Conservation (phyloP, 2,888 invertebrate species). For the Melinaea menophilus region DNA sequence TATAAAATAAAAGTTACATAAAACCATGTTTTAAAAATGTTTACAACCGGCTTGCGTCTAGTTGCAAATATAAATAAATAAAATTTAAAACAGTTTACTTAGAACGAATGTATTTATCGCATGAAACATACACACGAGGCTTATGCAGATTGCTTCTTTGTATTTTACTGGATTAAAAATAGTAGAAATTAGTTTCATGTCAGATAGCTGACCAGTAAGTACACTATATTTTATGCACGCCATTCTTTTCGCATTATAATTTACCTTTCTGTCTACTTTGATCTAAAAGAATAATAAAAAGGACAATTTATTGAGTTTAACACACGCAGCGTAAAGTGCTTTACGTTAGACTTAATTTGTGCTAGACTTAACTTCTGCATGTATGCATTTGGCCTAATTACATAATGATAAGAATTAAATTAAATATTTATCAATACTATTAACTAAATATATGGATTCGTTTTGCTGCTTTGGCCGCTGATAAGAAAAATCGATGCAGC, state of each 20-base stretch:
- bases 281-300: slow-evolving; percentile 14
- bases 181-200: slow-evolving; percentile 75
- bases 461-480: too few species aligned
- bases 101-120: slow-evolving; percentile 71
- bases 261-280: slow-evolving; percentile 31
- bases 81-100: slow-evolving; percentile 64
- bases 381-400: too few species aligned
- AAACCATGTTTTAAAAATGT: too few species aligned
- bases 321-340: slow-evolving; percentile 1
- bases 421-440: too few species aligned
- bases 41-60: too few species aligned
- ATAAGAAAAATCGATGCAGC: too few species aligned
- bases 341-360: not conserved
- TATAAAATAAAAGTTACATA: too few species aligned
- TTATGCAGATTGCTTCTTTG: slow-evolving; percentile 77
- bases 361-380: not conserved
- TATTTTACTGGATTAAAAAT: slow-evolving; percentile 75
- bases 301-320: not conserved
- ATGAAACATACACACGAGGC: slow-evolving; percentile 74
- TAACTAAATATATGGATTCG: too few species aligned
- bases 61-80: slow-evolving; percentile 60
- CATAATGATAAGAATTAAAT: too few species aligned
- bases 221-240: slow-evolving; percentile 61
- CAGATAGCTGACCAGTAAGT: slow-evolving; percentile 62
- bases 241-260: slow-evolving; percentile 55